A percentile compares a stretch with the other conserved stretches of the same genome.
These are phyloP conservation scores for Numida meleagris DNA, from an alignment of 2,113 vertebrate species.

Conservation along the genomic window DNA sequence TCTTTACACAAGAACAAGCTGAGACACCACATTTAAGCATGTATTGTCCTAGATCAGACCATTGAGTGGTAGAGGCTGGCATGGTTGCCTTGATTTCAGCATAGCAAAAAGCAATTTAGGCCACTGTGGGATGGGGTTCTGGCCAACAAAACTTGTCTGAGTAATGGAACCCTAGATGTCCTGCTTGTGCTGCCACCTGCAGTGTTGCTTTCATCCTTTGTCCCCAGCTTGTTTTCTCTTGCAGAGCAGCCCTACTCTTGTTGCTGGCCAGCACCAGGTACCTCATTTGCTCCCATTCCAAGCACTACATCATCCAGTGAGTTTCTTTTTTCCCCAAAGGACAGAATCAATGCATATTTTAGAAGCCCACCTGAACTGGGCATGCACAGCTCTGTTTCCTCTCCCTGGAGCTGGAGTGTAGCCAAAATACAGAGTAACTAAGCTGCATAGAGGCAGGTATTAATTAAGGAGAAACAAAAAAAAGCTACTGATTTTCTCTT, in stretches of 20 bases:
- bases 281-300: too few species aligned
- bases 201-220: neutral
- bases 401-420: neutral
- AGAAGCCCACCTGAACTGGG: neutral
- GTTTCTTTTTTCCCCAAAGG: neutral
- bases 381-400: neutral
- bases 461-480: too few species aligned
- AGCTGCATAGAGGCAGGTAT: too few species aligned
- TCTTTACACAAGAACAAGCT: neutral
- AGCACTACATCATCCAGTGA: neutral
- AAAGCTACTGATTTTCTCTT: too few species aligned
- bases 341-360: rapidly evolving
- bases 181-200: too few species aligned
- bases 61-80: rapidly evolving
- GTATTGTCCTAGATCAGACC: neutral
- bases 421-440: too few species aligned
- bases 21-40: neutral
- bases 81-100: neutral
- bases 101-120: neutral
- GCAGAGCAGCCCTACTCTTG: neutral
- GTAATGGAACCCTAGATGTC: neutral
- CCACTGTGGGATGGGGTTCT: neutral
- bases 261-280: neutral
- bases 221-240: neutral
- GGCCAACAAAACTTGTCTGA: neutral